Conservation (phyloP, 2,113 vertebrate species). For the Paradisaea rubra region DNA sequence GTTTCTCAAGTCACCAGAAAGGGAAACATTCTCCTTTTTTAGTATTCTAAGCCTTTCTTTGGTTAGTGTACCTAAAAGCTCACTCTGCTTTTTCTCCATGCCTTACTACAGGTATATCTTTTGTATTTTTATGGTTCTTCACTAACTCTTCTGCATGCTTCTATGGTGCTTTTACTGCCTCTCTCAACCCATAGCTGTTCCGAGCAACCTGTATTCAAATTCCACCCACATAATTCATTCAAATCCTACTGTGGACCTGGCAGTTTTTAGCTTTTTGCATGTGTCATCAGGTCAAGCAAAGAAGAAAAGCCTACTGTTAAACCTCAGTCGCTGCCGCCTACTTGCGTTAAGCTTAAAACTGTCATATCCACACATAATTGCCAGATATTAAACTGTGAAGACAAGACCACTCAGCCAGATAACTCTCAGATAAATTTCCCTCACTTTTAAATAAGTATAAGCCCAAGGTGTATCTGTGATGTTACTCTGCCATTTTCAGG, state of each 20-base stretch:
- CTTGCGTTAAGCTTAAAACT: neutral
- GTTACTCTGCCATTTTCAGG: neutral
- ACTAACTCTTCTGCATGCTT: neutral
- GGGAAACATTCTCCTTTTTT: neutral
- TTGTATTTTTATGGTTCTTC: neutral
- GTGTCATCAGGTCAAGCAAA: constrained; percentile 52
- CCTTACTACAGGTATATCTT: neutral
- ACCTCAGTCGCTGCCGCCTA: neutral
- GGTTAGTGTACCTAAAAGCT: neutral
- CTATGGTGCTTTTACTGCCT: neutral
- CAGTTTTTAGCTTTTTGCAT: constrained; percentile 31
- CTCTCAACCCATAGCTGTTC: neutral
- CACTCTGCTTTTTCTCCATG: neutral
- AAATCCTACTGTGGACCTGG: constrained; percentile 17
- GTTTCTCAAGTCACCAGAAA: neutral
- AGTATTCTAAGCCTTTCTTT: neutral
- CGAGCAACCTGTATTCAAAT: constrained; percentile 15
- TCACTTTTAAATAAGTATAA: neutral
- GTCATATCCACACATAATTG: constrained; percentile 22
- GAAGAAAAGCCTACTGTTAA: constrained; percentile 42
- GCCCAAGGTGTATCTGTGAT: neutral
- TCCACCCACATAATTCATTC: constrained; percentile 33
- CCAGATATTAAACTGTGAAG: constrained; percentile 34
- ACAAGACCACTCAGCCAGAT: constrained; percentile 27
- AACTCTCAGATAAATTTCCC: neutral